A percentile compares a stretch with the other conserved stretches of the same genome.
These are phyloP conservation scores for Nixonia krombeini DNA, from an alignment of 1,140 invertebrate species.

Conservation along the genomic window DNA sequence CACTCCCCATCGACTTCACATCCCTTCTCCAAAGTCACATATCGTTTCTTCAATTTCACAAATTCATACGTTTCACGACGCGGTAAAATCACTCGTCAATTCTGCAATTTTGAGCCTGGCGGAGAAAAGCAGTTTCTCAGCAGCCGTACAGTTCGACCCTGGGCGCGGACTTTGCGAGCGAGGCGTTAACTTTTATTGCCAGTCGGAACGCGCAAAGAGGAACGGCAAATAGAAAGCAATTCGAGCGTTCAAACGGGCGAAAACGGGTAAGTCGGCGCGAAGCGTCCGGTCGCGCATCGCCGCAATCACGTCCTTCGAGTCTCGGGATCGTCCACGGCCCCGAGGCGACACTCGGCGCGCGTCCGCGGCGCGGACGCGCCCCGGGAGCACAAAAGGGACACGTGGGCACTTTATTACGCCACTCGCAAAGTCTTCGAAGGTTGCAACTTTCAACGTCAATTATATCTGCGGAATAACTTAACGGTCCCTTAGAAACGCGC, in stretches of 20 bases:
- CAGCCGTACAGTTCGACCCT: too few relatives aligned
- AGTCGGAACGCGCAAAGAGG: slow-evolving; percentile 22
- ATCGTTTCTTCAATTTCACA: background rate
- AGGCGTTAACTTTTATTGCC: slow-evolving; percentile 37
- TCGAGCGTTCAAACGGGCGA: slow-evolving; percentile 25
- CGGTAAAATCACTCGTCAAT: too few relatives aligned
- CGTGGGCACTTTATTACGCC: slow-evolving; percentile 59
- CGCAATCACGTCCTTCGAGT: too few relatives aligned
- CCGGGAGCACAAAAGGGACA: slow-evolving; percentile 50
- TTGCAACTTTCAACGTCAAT: slow-evolving; percentile 69
- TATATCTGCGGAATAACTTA: slow-evolving; percentile 71
- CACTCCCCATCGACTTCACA: background rate
- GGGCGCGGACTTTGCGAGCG: slow-evolving; percentile 17
- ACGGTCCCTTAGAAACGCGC: slow-evolving; percentile 69
- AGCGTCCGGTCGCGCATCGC: too few relatives aligned
- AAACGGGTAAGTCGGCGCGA: too few relatives aligned
- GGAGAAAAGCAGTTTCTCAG: too few relatives aligned
- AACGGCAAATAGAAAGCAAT: slow-evolving; percentile 44
- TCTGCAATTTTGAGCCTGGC: too few relatives aligned
- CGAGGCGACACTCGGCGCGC: too few relatives aligned
- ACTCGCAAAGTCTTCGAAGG: slow-evolving; percentile 61
- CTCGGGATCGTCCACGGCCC: too few relatives aligned
- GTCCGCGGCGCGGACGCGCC: too few relatives aligned
- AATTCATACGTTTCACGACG: too few relatives aligned
- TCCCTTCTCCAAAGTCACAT: background rate